phyloP scores from a whole-genome alignment of 2,797 vertebrate genomes.

The Acomys russatus region DNA sequence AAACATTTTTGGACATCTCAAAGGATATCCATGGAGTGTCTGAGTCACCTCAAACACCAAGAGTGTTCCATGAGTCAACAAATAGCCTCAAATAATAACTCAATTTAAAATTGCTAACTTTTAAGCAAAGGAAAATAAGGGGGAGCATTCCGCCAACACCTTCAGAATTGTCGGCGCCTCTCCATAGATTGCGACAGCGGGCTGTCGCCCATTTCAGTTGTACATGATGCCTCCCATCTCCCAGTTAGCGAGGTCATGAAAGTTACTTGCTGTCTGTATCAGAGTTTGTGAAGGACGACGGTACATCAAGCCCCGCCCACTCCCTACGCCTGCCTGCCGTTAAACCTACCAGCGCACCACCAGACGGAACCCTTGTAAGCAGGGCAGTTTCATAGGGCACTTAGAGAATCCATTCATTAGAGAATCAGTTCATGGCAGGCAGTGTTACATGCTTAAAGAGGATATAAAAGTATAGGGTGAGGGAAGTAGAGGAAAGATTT shows the following conservation, averaged over 20 bases:
- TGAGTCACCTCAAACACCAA: conserved; percentile 36
- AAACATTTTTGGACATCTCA: conserved; percentile 42
- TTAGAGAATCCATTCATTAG: background rate
- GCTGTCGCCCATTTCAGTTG: background rate
- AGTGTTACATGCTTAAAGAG: background rate
- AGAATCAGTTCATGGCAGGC: conserved; percentile 3
- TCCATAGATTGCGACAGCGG: background rate
- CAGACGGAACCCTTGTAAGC: background rate
- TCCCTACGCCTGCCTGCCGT: background rate
- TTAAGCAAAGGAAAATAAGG: background rate
- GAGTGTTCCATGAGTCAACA: conserved; percentile 67
- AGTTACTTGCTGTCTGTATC: background rate
- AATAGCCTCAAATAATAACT: conserved; percentile 57
- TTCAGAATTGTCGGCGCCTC: background rate
- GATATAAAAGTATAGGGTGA: background rate
- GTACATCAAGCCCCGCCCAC: background rate
- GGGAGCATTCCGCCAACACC: background rate
- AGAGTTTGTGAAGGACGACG: background rate
- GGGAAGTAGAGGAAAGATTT: conserved; percentile 9
- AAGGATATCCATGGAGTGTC: conserved; percentile 23
- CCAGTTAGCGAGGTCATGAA: background rate
- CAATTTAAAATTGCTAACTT: conserved; percentile 3
- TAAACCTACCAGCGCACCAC: background rate
- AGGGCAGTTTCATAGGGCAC: background rate
- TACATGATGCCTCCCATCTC: background rate